Base-by-base conservation (phyloP, 2,113 vertebrate species). In the Trichomycterus rosablanca region DNA sequence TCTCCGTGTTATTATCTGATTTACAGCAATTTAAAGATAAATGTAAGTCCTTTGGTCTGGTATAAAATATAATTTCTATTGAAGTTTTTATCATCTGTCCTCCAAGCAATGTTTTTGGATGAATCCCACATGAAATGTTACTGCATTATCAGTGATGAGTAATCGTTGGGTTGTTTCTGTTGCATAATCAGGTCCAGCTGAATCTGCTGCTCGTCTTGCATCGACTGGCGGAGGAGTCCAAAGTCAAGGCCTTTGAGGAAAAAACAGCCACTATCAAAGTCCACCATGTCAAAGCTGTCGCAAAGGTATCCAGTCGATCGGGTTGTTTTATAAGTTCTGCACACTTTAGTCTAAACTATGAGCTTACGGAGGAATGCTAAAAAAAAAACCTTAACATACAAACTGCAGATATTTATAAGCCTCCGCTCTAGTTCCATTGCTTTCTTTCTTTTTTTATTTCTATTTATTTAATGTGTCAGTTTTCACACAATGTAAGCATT, bases 211-310 rank as follows among this genome's bases (percentile, higher is more conserved):
- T 87, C 53, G 83, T 87, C 60, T 12, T 87, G 45, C 84, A 66
- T 26, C 80, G 56, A 18, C 72, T 88, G 59, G 81, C 81, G 0
- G 80, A 86, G 49, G 82, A 87, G 63, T 81, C 82, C 1, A 83
- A 72, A 55, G 51, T 78, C 23, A 81, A 78, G 48, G 84, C 84
- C 1, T 85, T 83, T 65, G 83, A 84, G 19, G 84, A 83, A 10
- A 86, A 81, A 73, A 78, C 78, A 2, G 72, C 75, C 5, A 83
- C 76, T 1, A 82, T 87, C 34, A 71, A 76, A 75, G 71, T 54
- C 20, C 72, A 80, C 0, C 84, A 88, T 5, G 44, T 87, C 24
- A 75, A 16, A 64, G 77, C 83, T 2, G 79, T 81, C 1, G 56
- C 76, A 12, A 87, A 88, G 82, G 86, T 87, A 8, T 39, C 15